Evolutionary conservation across 2,113 vertebrate species (phyloP), one percentile per base, ranked within the genome.

Genomic region (Micronycteris hirsuta): DNA sequence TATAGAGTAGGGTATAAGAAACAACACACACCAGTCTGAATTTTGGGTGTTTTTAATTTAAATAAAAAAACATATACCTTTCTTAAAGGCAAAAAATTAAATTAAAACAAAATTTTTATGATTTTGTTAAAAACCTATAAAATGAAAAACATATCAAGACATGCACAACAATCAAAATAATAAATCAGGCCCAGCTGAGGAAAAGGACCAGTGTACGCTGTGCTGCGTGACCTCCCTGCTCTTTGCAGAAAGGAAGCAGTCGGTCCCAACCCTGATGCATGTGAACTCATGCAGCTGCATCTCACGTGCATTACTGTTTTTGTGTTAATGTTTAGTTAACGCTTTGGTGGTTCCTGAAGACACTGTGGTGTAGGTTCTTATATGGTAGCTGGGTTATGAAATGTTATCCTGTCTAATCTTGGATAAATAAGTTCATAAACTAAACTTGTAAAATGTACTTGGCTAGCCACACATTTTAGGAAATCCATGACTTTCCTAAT

Each of bases 401-500:
- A 89, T 45, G 19, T 13, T 38, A 12, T 12, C 94, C 54, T 65
- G 2, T 61, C 6, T 41, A 45, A 58, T 28, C 31, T 20, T 61
- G 15, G 5, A 70, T 68, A 63, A 82, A 8, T 41, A 71, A 87
- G 43, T 89, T 88, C 54, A 73, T 95, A 24, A 77, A 68, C 5
- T 12, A 58, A 1, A 3, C 36, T 89, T 74, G 38, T 94, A 76
- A 97, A 95, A 47, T 77, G 43, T 16, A 87, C 4, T 81, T 31
- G 49, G 43, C 76, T 49, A 85, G 36, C 61, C 81, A 45, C 6
- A 94, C 24, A 87, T 26, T 52, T 96, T 45, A 36, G 93, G 89
- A 97, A 84, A 83, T 26, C 7, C 52, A 0, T 94, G 61, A 94
- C 82, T 95, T 86, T 91, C 36, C 56, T n/a, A 92, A 67, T 56